Evolutionary conservation across 1,140 invertebrate genomes (phyloP), one percentile per base, ranked within the genome.

Genomic region (Heliconius eleuchia): DNA sequence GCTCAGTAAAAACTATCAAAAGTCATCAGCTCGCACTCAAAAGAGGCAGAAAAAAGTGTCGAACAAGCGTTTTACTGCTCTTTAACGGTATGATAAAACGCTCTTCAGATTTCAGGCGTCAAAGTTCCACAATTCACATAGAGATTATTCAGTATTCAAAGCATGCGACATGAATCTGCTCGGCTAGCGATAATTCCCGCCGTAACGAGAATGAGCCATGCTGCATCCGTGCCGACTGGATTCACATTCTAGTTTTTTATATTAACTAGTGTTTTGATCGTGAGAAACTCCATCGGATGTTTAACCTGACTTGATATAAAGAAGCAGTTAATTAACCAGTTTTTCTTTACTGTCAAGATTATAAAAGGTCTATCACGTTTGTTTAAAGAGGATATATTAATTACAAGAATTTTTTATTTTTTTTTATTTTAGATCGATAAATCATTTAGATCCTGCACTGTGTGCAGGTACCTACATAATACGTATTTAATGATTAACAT

Each of bases 191-290:
- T 80, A 80, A 80, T 80, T 76, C 78, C 71, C 60, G 9, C 79
- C 70, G 76, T 76, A 76, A 77, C 74, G 71, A 80, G 78, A 76
- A 79, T 78, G 82, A 85, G 78, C 83, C 83, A 88, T 85, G 82
- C 85, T 79, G 81, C 83, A 85, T 88, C 84, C 87, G 85, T 85
- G 84, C 83, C 82, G 80, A 82, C 86, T 88, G 85, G 89, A 88
- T 87, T 90, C 87, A 84, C 87, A 89, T 88, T 88, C 85, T 88
- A 86, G 82, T 88, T 87, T 89, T 46, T 90, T 86, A 87, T 83
- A 85, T 84, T 85, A 84, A 89, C 88, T 86, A 89, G 88, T 84
- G 82, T 86, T 81, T 85, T 85, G 82, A 87, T 88, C 89, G 91
- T 93, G 91, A 88, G 91, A 93, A 92, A 66, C 79, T 74, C 76